These are phyloP conservation scores for Atethmia centrago DNA, from an alignment of 2,888 invertebrate species.

Conservation along the genomic window DNA sequence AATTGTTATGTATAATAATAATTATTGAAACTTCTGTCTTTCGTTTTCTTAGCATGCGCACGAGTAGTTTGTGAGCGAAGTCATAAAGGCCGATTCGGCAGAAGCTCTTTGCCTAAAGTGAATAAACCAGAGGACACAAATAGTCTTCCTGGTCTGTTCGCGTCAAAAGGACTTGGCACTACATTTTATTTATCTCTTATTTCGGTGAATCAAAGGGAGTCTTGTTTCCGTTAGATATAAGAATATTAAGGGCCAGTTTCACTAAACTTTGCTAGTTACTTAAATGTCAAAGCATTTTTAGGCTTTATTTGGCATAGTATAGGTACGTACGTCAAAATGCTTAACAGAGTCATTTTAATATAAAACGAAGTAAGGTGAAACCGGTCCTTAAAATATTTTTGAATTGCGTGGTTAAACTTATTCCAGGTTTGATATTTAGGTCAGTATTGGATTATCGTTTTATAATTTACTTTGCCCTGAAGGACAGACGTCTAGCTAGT, in stretches of 20 bases:
- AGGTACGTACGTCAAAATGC: not conserved
- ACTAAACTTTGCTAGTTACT: not conserved
- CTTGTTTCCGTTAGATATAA: constrained; percentile 40
- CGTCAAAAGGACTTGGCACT: constrained; percentile 57
- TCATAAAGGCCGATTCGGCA: constrained; percentile 70
- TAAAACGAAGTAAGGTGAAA: not conserved
- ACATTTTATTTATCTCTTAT: constrained; percentile 51
- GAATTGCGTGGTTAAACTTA: not conserved
- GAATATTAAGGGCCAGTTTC: not conserved
- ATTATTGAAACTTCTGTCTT: constrained; percentile 45
- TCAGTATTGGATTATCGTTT: constrained; percentile 18
- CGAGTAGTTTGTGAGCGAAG: constrained; percentile 41
- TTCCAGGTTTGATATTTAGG: constrained; percentile 6
- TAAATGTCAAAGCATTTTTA: not conserved
- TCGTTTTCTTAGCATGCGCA: constrained; percentile 26
- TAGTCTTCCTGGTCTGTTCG: constrained; percentile 72
- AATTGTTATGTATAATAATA: too few species aligned
- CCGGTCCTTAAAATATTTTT: not conserved
- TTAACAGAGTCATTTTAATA: not conserved
- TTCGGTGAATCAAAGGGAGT: constrained; percentile 54
- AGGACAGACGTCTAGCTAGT: constrained; percentile 38
- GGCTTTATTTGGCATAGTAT: too few species aligned
- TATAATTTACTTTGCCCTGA: constrained; percentile 9
- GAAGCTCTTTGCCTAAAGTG: constrained; percentile 72
- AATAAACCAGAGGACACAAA: constrained; percentile 62